Evolutionary conservation across 2,888 invertebrate genomes (phyloP).

Genomic region (Pseudococcus jackbeardsleyi): DNA sequence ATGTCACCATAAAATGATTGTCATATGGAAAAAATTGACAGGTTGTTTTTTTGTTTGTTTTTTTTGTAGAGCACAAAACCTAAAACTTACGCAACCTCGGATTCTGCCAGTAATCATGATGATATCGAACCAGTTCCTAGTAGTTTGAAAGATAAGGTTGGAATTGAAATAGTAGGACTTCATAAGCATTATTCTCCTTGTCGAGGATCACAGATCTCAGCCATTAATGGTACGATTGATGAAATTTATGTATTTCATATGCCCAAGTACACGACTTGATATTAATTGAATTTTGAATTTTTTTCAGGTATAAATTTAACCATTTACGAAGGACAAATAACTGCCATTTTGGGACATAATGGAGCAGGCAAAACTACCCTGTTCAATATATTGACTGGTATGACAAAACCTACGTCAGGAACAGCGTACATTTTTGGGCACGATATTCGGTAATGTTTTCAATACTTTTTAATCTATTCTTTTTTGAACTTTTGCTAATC

Average conservation of each 20-base stretch:
- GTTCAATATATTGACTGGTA: constrained; percentile 86
- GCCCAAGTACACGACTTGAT: neutral
- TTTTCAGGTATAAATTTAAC: constrained; percentile 79
- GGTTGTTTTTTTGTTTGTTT: neutral
- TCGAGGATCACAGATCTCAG: constrained; percentile 73
- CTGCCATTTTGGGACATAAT: constrained; percentile 87
- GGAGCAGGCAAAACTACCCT: constrained; percentile 90
- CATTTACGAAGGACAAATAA: constrained; percentile 89
- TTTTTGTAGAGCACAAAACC: constrained; percentile 37
- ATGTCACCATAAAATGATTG: neutral
- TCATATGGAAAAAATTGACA: neutral
- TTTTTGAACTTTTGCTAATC: neutral
- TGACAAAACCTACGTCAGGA: constrained; percentile 81
- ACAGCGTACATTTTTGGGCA: constrained; percentile 83
- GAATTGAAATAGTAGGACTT: constrained; percentile 81
- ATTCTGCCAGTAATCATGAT: constrained; percentile 68
- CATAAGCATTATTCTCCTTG: constrained; percentile 76
- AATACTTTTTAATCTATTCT: constrained; percentile 6
- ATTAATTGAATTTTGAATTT: neutral
- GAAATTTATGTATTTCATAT: neutral
- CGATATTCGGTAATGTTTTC: constrained; percentile 76
- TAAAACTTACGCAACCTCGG: constrained; percentile 1
- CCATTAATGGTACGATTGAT: constrained; percentile 74
- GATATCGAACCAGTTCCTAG: constrained; percentile 83
- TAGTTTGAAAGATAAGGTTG: constrained; percentile 81